Percentiles rank a stretch among this genome's conserved stretches.
These are phyloP conservation scores for Alethe diademata DNA, from an alignment of 2,113 vertebrate genomes.

Conservation along the genomic window DNA sequence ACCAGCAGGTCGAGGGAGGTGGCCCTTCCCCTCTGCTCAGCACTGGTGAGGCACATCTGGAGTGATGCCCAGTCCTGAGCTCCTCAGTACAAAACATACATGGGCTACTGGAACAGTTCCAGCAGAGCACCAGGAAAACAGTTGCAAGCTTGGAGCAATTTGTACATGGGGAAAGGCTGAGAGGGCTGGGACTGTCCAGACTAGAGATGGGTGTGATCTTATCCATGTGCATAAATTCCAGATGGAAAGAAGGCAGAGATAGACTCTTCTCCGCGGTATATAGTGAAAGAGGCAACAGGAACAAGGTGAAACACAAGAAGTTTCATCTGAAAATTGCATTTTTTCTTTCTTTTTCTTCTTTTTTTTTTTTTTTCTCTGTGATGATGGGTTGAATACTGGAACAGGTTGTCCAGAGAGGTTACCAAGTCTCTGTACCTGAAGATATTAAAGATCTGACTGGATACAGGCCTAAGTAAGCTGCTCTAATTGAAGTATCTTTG, in stretches of 20 bases:
- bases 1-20: not conserved
- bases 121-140: not conserved
- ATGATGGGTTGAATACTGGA: not conserved
- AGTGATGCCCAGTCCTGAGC: not conserved
- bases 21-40: not conserved
- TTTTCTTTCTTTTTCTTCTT: too few relatives aligned
- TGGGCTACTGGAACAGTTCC: not conserved
- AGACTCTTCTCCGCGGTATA: not conserved
- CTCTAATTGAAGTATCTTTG: not conserved
- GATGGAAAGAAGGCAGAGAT: not conserved
- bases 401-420: not conserved
- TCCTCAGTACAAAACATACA: not conserved
- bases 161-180: not conserved
- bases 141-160: not conserved
- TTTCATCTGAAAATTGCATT: not conserved
- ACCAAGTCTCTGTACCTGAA: not conserved
- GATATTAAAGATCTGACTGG: not conserved
- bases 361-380: not conserved
- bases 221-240: not conserved
- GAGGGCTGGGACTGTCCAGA: not conserved
- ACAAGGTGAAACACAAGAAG: not conserved
- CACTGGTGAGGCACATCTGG: not conserved
- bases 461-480: not conserved
- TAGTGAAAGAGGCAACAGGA: not conserved
- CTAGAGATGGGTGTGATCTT: not conserved